Base-by-base conservation (phyloP, 2,888 invertebrate species). In the Caenorhabditis sp. region DNA sequence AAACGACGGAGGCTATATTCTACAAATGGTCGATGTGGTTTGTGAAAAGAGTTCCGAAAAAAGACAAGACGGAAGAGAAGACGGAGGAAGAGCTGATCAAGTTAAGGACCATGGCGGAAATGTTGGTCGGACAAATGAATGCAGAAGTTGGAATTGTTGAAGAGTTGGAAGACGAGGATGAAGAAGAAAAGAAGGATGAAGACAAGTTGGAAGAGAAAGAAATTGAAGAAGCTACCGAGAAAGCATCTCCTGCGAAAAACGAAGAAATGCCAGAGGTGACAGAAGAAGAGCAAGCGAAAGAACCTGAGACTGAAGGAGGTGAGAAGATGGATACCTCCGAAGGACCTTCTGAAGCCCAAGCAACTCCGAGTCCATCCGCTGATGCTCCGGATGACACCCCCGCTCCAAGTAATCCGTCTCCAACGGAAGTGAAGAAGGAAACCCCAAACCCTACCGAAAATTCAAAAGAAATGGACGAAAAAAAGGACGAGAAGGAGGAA, bases 21-120 rank as follows among this genome's bases (percentile, higher is more conserved):
- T 76, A 49, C 38, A 73, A 68, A 16, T 80, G 80, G 80, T 66
- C 80, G 12, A 79, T 79, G 79, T 64, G 79, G 61, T 79, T 38
- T 26, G 56, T 80, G 35, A 66, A 68, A 51, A 58, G 72, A 12
- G 72, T 73, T 1, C 12, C 58, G 2, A 58, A 38, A 41, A 54
- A 59, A n/a, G 26, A 12, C 4, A 41, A 54, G 51, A n/a, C 24
- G 14, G 64, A 72, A 28, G 35, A 31, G 26, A 59, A 61, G 28
- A 19, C 24, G 7, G 70, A 70, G 26, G 28, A 28, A 31, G 70
- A 70, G 14, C 2, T 22, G 44, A 31, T 22, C 4, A 7, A 22
- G 1, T 16, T 63, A 14, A 70, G 70, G 16, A 54, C 47, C n/a
- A 47, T 69, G 64, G 79, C 35, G 7, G 56, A 56, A 26, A 64